Evolutionary conservation across 2,797 vertebrate species (phyloP).

Genomic region (Notolepis coatsorum): DNA sequence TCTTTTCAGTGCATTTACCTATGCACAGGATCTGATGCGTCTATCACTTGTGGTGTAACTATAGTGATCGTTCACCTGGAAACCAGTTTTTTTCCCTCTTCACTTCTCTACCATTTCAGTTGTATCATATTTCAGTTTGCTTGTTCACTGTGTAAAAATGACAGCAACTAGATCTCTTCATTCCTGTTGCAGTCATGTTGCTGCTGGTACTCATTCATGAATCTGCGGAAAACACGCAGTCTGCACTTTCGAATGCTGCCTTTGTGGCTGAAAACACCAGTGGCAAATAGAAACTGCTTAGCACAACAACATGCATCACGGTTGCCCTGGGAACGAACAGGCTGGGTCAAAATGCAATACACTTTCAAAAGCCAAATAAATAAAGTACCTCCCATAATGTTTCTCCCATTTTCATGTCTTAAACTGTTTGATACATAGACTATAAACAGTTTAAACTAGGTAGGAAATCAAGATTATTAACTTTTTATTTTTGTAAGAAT

Average conservation of each 20-base stretch:
- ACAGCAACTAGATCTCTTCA: not conserved
- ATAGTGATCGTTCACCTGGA: too few species aligned
- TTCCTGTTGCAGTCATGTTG: conserved; percentile 10
- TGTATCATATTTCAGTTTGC: not conserved
- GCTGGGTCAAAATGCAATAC: not conserved
- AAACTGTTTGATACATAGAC: not conserved
- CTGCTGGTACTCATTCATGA: conserved; percentile 13
- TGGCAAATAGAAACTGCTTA: conserved; percentile 62
- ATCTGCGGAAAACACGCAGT: conserved; percentile 44
- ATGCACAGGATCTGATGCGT: too few species aligned
- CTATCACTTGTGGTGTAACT: too few species aligned
- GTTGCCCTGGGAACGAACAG: conserved; percentile 16
- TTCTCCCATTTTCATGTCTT: not conserved
- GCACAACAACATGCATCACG: conserved; percentile 39
- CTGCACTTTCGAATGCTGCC: conserved; percentile 65
- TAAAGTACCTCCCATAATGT: not conserved
- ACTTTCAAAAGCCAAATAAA: not conserved
- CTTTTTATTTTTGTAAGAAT: conserved; percentile 77
- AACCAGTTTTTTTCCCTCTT: too few species aligned
- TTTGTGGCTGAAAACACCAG: conserved; percentile 57
- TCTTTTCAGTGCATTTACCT: too few species aligned
- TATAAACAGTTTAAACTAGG: not conserved
- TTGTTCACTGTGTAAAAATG: not conserved
- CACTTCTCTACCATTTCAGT: too few species aligned
- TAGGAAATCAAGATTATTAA: conserved; percentile 19